These are phyloP conservation scores for Sebastes hopkinsi DNA, from an alignment of 2,797 vertebrate species.

Conservation along the genomic window DNA sequence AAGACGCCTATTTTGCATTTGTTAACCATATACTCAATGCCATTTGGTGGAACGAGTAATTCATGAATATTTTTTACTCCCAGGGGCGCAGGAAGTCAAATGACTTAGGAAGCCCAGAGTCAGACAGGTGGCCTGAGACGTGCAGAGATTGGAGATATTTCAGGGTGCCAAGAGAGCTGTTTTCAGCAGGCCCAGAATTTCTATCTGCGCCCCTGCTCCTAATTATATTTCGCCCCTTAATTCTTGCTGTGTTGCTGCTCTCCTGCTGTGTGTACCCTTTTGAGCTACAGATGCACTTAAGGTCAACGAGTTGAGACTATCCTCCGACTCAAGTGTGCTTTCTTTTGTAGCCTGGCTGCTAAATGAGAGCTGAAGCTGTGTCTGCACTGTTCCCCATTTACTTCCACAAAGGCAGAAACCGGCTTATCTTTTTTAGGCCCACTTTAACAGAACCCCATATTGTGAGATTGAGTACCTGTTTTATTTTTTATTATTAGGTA, in stretches of 20 bases:
- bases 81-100: no score
- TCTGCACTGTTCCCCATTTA: not conserved
- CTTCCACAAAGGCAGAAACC: constrained; percentile 15
- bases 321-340: not conserved
- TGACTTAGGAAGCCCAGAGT: no score
- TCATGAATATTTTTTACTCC: no score
- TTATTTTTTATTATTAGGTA: not conserved
- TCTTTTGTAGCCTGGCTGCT: constrained; percentile 2
- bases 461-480: not conserved
- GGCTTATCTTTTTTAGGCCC: constrained; percentile 20
- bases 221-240: not conserved
- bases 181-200: not conserved
- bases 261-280: constrained; percentile 5
- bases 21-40: not conserved
- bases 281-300: not conserved
- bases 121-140: not conserved
- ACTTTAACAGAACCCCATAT: not conserved
- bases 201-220: not conserved
- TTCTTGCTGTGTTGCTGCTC: not conserved
- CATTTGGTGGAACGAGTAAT: not conserved
- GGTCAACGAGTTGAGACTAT: constrained; percentile 15
- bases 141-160: not conserved
- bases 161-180: not conserved
- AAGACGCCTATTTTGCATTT: not conserved
- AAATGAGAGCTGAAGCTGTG: constrained; percentile 6